A percentile compares a stretch with the other conserved stretches of the same genome.
These are phyloP conservation scores for Argentina silus DNA, from an alignment of 2,797 vertebrate genomes.

Conservation along the genomic window DNA sequence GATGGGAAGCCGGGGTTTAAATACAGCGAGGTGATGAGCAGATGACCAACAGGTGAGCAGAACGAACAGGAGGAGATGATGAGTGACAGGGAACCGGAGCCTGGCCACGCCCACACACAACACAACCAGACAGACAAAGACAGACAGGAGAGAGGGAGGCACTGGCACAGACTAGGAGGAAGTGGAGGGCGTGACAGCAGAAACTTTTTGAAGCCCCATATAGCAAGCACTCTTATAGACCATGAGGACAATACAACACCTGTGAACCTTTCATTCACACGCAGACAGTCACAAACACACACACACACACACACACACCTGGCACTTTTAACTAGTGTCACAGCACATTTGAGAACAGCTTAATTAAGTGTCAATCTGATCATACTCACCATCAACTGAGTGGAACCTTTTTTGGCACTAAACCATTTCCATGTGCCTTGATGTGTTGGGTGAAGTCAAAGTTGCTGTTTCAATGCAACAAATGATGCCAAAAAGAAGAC, in stretches of 20 bases:
- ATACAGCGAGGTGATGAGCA: no score
- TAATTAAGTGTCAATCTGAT: slow-evolving; percentile 49
- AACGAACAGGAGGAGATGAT: no score
- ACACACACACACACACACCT: slow-evolving; percentile 6
- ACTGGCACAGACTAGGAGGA: no score
- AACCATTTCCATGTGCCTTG: background rate
- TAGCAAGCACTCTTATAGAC: slow-evolving; percentile 4
- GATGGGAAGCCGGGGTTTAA: no score
- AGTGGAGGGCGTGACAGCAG: no score
- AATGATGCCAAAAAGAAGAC: background rate
- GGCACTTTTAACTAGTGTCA: background rate
- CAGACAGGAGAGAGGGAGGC: no score
- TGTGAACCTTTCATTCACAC: slow-evolving; percentile 1
- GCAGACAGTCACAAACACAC: background rate
- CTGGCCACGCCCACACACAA: no score
- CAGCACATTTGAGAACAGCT: slow-evolving; percentile 26
- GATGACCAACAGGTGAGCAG: no score
- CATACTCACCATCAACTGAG: slow-evolving; percentile 14
- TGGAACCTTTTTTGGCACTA: background rate
- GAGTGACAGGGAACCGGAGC: no score
- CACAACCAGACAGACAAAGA: no score
- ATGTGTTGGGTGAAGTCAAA: background rate
- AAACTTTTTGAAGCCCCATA: background rate
- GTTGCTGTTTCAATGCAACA: background rate
- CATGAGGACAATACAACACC: background rate